Evolutionary conservation across 2,888 invertebrate species (phyloP), one percentile per base, ranked within the genome.

Genomic region (Anthophora plumipes): DNA sequence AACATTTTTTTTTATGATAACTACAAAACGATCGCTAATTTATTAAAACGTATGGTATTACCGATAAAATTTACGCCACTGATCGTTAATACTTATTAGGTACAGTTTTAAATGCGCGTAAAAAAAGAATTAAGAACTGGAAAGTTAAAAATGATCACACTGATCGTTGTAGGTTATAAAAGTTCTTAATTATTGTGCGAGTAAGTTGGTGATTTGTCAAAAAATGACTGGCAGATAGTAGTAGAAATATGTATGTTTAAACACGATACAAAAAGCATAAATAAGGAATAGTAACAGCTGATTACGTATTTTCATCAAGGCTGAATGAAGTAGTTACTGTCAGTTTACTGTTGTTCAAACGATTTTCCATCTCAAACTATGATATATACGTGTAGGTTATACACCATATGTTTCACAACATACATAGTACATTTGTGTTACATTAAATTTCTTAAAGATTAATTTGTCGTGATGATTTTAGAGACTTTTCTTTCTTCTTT

Each of bases 301-400:
- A 90, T 87, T 82, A 80, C 78, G 82, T 85, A 84, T 86, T 90
- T 88, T 83, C 76, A 84, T 87, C 88, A 90, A 90, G 89, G 87
- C 85, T 87, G 88, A 85, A 87, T 89, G 90, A 90, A 89, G 90
- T 91, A 90, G 89, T 88, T 84, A 41, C 85, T 85, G 86, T 90
- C 86, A 88, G 77, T 89, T 84, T 79, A 82, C 61, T 67, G 66
- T 52, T 59, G 48, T 79, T 70, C n/a, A 79, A 69, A 80, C 71
- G 50, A 64, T 77, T 81, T 79, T 79, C 76, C 67, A 75, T 72
- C 60, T 78, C 59, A 50, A 46, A 72, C 22, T 55, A 48, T 48
- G 9, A 69, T 66, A 50, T 75, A 82, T 77, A 74, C 59, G 31
- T 68, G 17, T 25, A 77, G 60, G 41, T 55, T 48, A 59, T 61